phyloP scores from a whole-genome alignment of 2,797 vertebrate genomes.

The Sciurus carolinensis region DNA sequence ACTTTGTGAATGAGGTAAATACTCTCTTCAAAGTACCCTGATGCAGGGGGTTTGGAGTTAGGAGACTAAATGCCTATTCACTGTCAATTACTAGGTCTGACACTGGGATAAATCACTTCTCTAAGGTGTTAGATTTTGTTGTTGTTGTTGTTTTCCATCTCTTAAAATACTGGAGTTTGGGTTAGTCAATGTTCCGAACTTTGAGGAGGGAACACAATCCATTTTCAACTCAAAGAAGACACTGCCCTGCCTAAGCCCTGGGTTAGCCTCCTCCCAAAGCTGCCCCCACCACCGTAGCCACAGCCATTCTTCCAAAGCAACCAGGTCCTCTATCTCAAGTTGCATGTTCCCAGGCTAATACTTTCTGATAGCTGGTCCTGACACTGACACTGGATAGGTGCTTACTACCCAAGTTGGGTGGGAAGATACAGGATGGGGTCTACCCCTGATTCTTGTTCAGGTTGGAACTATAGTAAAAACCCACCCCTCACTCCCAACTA shows the following conservation, averaged over 20 bases:
- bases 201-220: background rate
- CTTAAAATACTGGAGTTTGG: background rate
- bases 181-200: background rate
- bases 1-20: background rate
- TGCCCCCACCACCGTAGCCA: too few relatives aligned
- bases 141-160: background rate
- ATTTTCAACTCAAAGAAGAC: slow-evolving; percentile 2
- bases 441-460: background rate
- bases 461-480: background rate
- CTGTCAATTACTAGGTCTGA: background rate
- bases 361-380: background rate
- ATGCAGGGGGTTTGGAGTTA: background rate
- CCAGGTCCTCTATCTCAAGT: background rate
- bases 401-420: background rate
- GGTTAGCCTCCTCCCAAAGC: background rate
- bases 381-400: background rate
- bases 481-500: background rate
- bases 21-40: background rate
- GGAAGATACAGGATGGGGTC: background rate
- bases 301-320: background rate
- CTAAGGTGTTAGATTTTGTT: background rate
- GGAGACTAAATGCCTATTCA: background rate
- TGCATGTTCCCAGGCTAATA: background rate
- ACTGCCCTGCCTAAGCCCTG: background rate
- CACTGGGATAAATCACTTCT: background rate